These are phyloP conservation scores for Tetramorium alpestre DNA, from an alignment of 1,140 invertebrate species.

Conservation along the genomic window DNA sequence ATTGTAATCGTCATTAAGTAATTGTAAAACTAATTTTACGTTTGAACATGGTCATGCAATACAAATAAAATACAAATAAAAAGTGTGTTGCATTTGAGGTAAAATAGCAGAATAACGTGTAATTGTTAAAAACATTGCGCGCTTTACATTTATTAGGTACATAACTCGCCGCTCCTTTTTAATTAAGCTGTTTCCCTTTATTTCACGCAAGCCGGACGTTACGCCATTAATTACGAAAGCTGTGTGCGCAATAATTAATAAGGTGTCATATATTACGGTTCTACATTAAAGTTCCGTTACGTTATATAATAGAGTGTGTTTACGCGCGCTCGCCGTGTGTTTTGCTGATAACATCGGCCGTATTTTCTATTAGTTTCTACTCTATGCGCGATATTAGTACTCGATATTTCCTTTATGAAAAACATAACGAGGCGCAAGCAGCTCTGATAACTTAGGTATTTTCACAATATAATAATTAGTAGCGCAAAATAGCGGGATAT, in stretches of 20 bases:
- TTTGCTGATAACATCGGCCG: background rate
- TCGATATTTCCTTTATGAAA: conserved; percentile 14
- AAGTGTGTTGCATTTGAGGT: background rate
- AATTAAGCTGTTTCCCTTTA: conserved; percentile 26
- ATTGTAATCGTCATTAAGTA: background rate
- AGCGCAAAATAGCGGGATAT: background rate
- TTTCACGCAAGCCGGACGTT: conserved; percentile 29
- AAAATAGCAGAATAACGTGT: background rate
- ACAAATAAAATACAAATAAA: background rate
- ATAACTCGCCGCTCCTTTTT: conserved; percentile 13
- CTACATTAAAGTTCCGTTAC: conserved; percentile 20
- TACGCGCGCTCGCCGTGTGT: background rate
- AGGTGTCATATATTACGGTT: conserved; percentile 25
- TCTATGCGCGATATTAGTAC: background rate
- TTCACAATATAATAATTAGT: background rate
- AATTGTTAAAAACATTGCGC: background rate
- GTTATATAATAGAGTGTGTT: background rate
- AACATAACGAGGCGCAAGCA: background rate
- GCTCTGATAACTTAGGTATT: background rate
- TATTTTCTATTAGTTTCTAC: conserved; percentile 4
- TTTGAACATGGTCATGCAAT: background rate
- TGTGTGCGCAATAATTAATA: conserved; percentile 28
- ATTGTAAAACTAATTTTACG: background rate
- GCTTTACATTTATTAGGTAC: conserved; percentile 23
- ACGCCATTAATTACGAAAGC: conserved; percentile 34